Evolutionary conservation across 2,888 invertebrate genomes (phyloP).

Genomic region (Chaitophorus viminalis): DNA sequence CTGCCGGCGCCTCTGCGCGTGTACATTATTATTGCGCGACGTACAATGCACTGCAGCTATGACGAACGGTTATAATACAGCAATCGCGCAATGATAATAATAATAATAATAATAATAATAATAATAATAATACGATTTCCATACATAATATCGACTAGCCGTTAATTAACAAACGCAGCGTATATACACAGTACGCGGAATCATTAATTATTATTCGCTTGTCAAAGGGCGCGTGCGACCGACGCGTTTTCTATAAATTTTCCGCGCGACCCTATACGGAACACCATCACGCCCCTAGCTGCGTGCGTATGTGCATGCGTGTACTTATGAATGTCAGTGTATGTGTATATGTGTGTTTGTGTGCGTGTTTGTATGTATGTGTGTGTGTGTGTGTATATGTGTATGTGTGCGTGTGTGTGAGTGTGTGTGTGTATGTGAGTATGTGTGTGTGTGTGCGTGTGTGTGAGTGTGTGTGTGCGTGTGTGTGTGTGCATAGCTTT

Average conservation of each 20-base stretch:
- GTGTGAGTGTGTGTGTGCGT: neutral
- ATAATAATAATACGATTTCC: slow-evolving; percentile 52
- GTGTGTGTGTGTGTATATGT: neutral
- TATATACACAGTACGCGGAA: neutral
- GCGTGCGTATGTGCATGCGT: neutral
- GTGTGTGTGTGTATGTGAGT: neutral
- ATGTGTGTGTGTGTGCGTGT: neutral
- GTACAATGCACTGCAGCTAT: neutral
- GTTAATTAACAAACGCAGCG: slow-evolving; percentile 59
- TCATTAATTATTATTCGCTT: slow-evolving; percentile 58
- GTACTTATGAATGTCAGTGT: neutral
- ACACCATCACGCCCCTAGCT: neutral
- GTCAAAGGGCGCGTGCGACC: slow-evolving; percentile 57
- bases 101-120: slow-evolving; percentile 55
- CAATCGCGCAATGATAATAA: slow-evolving; percentile 26
- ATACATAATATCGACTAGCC: slow-evolving; percentile 51
- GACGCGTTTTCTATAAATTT: slow-evolving; percentile 60
- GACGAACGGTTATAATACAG: slow-evolving; percentile 42
- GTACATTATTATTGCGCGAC: neutral
- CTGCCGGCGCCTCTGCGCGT: slow-evolving; percentile 8
- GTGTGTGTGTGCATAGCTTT: neutral
- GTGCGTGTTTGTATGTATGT: neutral
- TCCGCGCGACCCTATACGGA: slow-evolving; percentile 21
- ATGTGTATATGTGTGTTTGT: neutral
- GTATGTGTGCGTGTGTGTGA: neutral